phyloP scores from a whole-genome alignment of 2,888 invertebrate genomes.

The Electrophaes corylata region DNA sequence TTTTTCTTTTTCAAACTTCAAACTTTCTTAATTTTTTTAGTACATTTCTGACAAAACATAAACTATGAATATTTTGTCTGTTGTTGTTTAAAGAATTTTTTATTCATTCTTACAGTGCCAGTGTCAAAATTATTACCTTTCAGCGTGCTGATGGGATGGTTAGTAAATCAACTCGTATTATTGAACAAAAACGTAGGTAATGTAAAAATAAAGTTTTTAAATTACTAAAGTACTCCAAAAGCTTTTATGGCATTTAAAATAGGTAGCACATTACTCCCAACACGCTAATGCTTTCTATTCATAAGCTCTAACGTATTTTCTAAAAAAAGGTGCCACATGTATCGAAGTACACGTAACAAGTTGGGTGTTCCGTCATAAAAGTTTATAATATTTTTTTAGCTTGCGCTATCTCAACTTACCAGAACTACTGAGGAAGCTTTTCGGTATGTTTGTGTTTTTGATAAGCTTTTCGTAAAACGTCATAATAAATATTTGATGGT shows the following conservation, averaged over 20 bases:
- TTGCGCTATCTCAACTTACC: slow-evolving; percentile 61
- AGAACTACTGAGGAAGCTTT: slow-evolving; percentile 74
- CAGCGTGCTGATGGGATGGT: neutral
- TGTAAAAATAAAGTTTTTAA: too few relatives aligned
- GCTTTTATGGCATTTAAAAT: slow-evolving; percentile 26
- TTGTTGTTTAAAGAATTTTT: too few relatives aligned
- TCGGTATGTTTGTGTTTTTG: slow-evolving; percentile 63
- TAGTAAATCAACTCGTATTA: slow-evolving; percentile 7
- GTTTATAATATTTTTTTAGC: slow-evolving; percentile 61
- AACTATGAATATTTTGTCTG: too few relatives aligned
- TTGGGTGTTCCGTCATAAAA: slow-evolving; percentile 62
- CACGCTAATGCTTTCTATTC: slow-evolving; percentile 36
- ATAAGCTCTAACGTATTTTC: slow-evolving; percentile 32
- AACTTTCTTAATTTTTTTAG: too few relatives aligned
- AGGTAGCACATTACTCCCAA: slow-evolving; percentile 24
- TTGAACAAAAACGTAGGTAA: slow-evolving; percentile 16
- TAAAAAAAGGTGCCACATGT: slow-evolving; percentile 30
- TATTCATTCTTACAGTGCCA: too few relatives aligned
- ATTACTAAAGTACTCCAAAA: slow-evolving; percentile 11
- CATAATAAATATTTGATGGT: slow-evolving; percentile 27
- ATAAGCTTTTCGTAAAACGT: slow-evolving; percentile 53
- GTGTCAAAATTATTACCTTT: neutral
- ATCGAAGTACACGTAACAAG: slow-evolving; percentile 37
- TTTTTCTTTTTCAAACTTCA: too few relatives aligned
- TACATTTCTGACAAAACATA: too few relatives aligned